A percentile compares a stretch with the other conserved stretches of the same genome.
These are phyloP conservation scores for Anas capensis DNA, from an alignment of 2,797 vertebrate genomes.

Conservation along the genomic window DNA sequence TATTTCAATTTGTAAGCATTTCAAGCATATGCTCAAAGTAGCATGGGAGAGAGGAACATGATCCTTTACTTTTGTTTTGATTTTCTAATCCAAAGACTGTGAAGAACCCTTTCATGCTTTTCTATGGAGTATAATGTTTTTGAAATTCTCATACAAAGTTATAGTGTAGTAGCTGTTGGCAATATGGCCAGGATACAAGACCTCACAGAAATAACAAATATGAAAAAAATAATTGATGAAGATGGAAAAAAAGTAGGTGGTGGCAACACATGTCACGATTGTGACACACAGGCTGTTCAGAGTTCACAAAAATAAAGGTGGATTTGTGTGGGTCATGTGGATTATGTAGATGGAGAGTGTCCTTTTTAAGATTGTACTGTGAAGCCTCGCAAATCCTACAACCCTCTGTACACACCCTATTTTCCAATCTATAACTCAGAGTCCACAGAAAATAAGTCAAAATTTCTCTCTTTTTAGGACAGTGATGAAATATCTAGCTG, in stretches of 20 bases:
- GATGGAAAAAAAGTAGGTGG: background rate
- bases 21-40: slow-evolving; percentile 33
- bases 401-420: background rate
- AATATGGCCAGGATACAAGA: background rate
- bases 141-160: slow-evolving; percentile 35
- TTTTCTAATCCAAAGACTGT: slow-evolving; percentile 40
- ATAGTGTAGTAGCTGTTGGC: slow-evolving; percentile 10
- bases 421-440: background rate
- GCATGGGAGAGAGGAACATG: background rate
- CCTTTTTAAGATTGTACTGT: background rate
- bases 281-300: background rate
- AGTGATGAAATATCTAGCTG: background rate
- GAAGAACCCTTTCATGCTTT: slow-evolving; percentile 41
- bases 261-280: background rate
- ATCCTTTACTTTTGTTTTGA: slow-evolving; percentile 8
- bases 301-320: background rate
- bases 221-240: slow-evolving; percentile 16
- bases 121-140: background rate
- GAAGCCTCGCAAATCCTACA: background rate
- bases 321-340: background rate
- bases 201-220: too few relatives aligned
- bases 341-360: background rate
- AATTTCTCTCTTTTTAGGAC: background rate
- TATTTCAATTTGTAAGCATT: slow-evolving; percentile 19
- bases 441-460: background rate